Base-by-base conservation (phyloP, 2,888 invertebrate species). In the Drosophila demipolita region DNA sequence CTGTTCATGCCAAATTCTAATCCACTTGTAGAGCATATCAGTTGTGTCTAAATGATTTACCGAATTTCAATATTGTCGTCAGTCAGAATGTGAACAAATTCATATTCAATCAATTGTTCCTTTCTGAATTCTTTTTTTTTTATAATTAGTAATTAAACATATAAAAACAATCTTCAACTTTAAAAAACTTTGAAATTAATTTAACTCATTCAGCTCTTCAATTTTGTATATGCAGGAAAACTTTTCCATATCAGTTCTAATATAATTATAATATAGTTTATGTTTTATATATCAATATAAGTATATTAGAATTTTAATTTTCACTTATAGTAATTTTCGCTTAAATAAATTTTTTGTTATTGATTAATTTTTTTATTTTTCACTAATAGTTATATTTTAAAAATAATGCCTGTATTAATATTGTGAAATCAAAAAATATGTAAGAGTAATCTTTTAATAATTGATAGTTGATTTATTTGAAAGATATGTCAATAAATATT, bases 11-110 rank as follows among this genome's bases (percentile, higher is more conserved):
- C 23, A 8, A 23, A 45, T 45, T 45, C 45, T 23, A 23, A 1
- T 23, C 9, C 33, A 48, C 36, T 9, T 20, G n/a, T 2, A 58
- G 66, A 45, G 58, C 64, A 53, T 73, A 61, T 63, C 33, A 20
- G 33, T 42, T 59, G 1, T 8, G 7, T 29, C 2, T 23, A 59
- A 32, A 32, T 15, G 8, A n/a, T 26, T 48, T 8, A 12, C 0
- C 0, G 9, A 36, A 7, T 45, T 36, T 17, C n/a, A 45, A 12
- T 26, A 42, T 20, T 6, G n/a, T n/a, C n/a, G n/a, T n/a, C n/a
- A n/a, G n/a, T n/a, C n/a, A n/a, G n/a, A n/a, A n/a, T n/a, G n/a
- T n/a, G n/a, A 20, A 20, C 6, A 6, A 12, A 42, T 11, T 6
- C 23, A 2, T 6, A 6, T 42, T 42, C n/a, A 42, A n/a, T n/a